Evolutionary conservation across 2,113 vertebrate species (phyloP).

Genomic region (Trogon surrucura): DNA sequence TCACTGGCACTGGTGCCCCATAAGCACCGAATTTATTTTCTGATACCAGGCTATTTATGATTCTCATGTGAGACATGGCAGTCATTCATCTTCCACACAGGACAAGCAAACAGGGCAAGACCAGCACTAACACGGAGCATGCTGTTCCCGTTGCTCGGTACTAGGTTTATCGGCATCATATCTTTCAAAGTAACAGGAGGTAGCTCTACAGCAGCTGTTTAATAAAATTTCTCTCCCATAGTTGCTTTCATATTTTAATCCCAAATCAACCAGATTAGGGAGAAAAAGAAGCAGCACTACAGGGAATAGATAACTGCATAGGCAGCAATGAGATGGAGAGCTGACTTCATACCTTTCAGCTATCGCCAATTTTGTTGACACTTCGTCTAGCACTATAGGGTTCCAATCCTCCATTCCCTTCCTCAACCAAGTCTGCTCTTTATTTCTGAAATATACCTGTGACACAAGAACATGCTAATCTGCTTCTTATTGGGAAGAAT

Average conservation of each 20-base stretch:
- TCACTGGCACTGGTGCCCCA: slow-evolving; percentile 33
- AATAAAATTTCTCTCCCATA: slow-evolving; percentile 1
- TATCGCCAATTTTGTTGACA: background rate
- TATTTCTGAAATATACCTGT: slow-evolving; percentile 13
- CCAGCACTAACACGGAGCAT: background rate
- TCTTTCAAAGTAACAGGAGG: slow-evolving; percentile 59
- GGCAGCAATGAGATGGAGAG: slow-evolving; percentile 17
- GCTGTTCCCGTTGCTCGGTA: slow-evolving; percentile 28
- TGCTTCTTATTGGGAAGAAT: background rate
- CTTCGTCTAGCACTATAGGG: background rate
- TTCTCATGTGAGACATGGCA: slow-evolving; percentile 23
- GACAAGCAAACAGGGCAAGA: slow-evolving; percentile 49
- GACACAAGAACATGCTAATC: background rate
- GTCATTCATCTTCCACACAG: slow-evolving; percentile 46
- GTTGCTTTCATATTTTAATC: slow-evolving; percentile 61
- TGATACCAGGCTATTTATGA: slow-evolving; percentile 55
- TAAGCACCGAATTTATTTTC: slow-evolving; percentile 45
- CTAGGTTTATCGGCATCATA: slow-evolving; percentile 51
- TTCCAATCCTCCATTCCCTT: slow-evolving; percentile 25
- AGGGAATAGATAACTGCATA: background rate
- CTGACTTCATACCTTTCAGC: slow-evolving; percentile 32
- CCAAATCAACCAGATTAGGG: slow-evolving; percentile 32
- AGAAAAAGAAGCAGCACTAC: slow-evolving; percentile 4
- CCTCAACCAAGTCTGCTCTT: background rate
- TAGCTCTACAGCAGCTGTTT: slow-evolving; percentile 41